A percentile compares a stretch with the other conserved stretches of the same genome.
Conservation (phyloP, 53 echinoderm and acorn worm species). For the Mesocentrotus franciscanus region DNA sequence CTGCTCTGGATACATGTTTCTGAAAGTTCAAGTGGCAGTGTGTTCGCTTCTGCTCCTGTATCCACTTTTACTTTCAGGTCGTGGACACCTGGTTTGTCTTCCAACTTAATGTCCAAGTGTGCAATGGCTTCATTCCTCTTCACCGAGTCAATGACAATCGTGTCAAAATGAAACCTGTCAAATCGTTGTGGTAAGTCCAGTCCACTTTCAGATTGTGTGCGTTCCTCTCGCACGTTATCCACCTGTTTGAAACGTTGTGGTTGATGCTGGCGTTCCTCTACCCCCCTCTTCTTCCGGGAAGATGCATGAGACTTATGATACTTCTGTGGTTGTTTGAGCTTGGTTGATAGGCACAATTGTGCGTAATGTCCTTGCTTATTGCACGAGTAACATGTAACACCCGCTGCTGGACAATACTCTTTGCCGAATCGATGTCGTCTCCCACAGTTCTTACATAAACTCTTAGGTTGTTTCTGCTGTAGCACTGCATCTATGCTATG, state of each 20-base stretch:
- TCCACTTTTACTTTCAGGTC: conserved; percentile 65
- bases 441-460: conserved; percentile 58
- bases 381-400: conserved; percentile 22
- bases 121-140: neutral
- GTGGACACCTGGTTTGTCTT: conserved; percentile 45
- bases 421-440: conserved; percentile 27
- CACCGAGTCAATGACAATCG: neutral
- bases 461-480: neutral
- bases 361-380: conserved; percentile 63
- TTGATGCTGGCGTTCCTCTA: neutral
- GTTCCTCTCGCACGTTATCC: neutral
- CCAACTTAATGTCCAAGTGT: neutral
- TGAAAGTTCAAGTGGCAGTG: conserved; percentile 32
- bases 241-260: neutral
- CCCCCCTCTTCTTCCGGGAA: neutral
- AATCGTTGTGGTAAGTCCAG: neutral
- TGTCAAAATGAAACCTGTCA: neutral
- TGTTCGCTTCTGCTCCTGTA: conserved; percentile 65
- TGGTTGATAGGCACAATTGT: conserved; percentile 44
- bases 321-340: neutral
- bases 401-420: conserved; percentile 43
- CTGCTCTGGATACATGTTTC: conserved; percentile 51
- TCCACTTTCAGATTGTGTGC: neutral
- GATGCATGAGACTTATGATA: neutral
- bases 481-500: neutral